Percentiles rank a stretch among this genome's conserved stretches.
Conservation (phyloP, 1,140 invertebrate genomes). For the Drosophila elegans region DNA sequence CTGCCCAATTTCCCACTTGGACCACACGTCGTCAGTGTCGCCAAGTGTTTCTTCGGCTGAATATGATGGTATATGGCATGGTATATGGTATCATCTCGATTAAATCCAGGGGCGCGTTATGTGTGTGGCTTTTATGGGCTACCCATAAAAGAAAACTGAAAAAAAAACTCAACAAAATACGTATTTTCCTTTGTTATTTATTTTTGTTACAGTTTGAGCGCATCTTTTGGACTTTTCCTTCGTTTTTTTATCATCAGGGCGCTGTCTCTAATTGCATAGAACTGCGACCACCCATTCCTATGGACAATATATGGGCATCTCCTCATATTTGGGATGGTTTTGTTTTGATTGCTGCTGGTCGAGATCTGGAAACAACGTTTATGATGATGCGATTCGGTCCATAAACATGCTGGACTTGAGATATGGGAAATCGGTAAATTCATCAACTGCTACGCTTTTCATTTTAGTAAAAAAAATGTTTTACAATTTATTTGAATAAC, state of each 20-base stretch:
- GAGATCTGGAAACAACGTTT: constrained; percentile 33
- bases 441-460: neutral
- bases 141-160: constrained; percentile 59
- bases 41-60: constrained; percentile 60
- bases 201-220: constrained; percentile 71
- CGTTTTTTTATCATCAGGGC: constrained; percentile 51
- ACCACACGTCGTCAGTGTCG: constrained; percentile 75
- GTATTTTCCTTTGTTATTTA: constrained; percentile 48
- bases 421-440: constrained; percentile 8
- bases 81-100: constrained; percentile 50
- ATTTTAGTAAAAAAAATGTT: neutral
- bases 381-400: constrained; percentile 41
- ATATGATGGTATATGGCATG: constrained; percentile 63
- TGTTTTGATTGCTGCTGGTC: constrained; percentile 43
- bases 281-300: constrained; percentile 32
- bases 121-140: constrained; percentile 75
- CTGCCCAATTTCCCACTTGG: constrained; percentile 35
- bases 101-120: constrained; percentile 48
- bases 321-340: constrained; percentile 27
- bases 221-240: constrained; percentile 46
- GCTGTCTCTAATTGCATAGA: constrained; percentile 70
- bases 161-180: constrained; percentile 50
- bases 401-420: constrained; percentile 22
- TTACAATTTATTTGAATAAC: neutral
- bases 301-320: constrained; percentile 42